Base-by-base conservation (phyloP, 2,797 vertebrate species). In the Eulemur rubriventer region DNA sequence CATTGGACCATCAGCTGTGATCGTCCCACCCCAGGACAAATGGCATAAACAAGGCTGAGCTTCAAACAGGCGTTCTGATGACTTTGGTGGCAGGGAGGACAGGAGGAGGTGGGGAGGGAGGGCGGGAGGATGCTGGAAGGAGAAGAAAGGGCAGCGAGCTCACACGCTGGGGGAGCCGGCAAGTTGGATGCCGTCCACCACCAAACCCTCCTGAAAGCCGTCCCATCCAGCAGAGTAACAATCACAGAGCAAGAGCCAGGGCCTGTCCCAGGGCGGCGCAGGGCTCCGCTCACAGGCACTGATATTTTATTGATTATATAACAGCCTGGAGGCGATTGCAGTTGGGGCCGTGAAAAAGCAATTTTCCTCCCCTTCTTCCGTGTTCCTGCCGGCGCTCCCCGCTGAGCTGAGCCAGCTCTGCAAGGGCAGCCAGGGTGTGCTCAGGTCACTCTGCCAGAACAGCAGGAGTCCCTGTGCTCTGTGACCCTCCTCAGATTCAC, bases 221-320 rank as follows among this genome's bases (percentile, higher is more conserved):
- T 35, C 9, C 20, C 46, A 0, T 61, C 35, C 61, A 63, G 38
- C 16, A 0, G 9, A 95, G 28, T 9, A 5, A 20, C 81, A 11
- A 0, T 13, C 80, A 48, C 20, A 41, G 70, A 85, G 80, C 18
- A 33, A 33, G 79, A 87, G 8, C 26, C n/a, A 7, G 43, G 38
- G 57, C 48, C 73, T 70, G 87, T 83, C 73, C 48, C 17, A 46
- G 35, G 61, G 83, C n/a, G n/a, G 79, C 33, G 2, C 1, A 1
- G 1, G 87, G 87, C 83, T 28, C 5, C 16, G 7, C 83, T 76
- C 94, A 13, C 55, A 88, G 87, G 91, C 94, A 76, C 87, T 90
- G 95, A 96, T 97, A 81, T 94, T 97, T 97, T 96, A 98, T 97
- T 95, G 96, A 97, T 97, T 92, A 90, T 6, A 0, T 35, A 85